phyloP scores from a whole-genome alignment of 2,797 vertebrate species.

The Centropyge bicolor region DNA sequence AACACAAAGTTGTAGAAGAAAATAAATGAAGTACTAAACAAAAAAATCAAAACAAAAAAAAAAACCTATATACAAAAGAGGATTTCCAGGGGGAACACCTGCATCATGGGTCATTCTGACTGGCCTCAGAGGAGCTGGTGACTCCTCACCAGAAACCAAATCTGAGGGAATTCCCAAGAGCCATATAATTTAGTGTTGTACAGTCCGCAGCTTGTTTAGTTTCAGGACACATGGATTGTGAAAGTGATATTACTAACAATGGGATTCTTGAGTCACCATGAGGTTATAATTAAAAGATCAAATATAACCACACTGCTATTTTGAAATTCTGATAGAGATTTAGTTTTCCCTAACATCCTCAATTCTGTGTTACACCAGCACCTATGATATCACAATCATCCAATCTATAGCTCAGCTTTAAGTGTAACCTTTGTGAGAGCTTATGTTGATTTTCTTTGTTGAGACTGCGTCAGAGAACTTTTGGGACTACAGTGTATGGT shows the following conservation, averaged over 20 bases:
- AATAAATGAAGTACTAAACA: neutral
- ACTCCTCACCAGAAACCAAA: conserved; percentile 26
- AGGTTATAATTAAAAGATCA: too few relatives aligned
- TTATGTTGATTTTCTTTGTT: neutral
- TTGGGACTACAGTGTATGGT: neutral
- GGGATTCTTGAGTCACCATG: neutral
- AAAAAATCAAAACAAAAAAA: too few relatives aligned
- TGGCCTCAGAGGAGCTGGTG: neutral
- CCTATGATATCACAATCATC: neutral
- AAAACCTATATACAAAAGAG: neutral
- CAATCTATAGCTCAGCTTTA: neutral
- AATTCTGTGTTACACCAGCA: neutral
- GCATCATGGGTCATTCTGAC: neutral
- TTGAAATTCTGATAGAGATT: neutral
- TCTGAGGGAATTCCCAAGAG: conserved; percentile 59
- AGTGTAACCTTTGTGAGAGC: neutral
- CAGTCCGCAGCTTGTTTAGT: neutral
- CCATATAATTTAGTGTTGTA: neutral
- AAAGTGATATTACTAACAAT: conserved; percentile 6
- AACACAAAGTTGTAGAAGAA: neutral
- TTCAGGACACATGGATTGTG: conserved; percentile 16
- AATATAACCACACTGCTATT: too few relatives aligned
- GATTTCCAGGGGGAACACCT: conserved; percentile 15
- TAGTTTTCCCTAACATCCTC: neutral
- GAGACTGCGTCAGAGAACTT: neutral